Base-by-base conservation (phyloP, 2,113 vertebrate genomes). In the Taxidea taxus region DNA sequence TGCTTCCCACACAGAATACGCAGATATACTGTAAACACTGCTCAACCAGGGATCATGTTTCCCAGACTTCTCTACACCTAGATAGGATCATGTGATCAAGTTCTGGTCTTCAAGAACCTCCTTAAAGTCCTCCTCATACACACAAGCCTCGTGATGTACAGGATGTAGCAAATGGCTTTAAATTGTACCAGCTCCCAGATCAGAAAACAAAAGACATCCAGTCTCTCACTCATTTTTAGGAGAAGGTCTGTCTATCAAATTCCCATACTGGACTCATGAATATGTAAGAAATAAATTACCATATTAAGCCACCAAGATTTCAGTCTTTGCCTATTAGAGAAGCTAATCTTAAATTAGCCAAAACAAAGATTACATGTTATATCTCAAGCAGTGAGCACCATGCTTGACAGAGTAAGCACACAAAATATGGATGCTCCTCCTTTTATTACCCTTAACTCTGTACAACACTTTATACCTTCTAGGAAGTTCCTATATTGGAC, bases 1-100 rank as follows among this genome's bases (percentile, higher is more conserved):
- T 54, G 11, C 2, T 70, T 29, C n/a, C 51, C 6, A 0, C 13
- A 20, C 23, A 9, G 1, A 56, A 4, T 2, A 29, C 0, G 39
- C 3, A 29, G 2, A 27, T 74, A 1, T 14, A 54, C 70, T 51
- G 21, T 12, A 34, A 70, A 5, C 44, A 29, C 44, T 16, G 37
- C 37, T 86, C 44, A 44, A 10, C 29, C 58, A 37, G 8, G 15
- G 11, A 21, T 77, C 20, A 6, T 49, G 4, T 23, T 44, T 8
- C 68, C 39, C 80, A 62, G 58, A 15, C 14, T 20, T 87, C 15
- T 80, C 51, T 25, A 14, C 27, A 62, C 10, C 0, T 6, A 81
- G 34, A 64, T 18, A 31, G 34, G 0, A 14, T 62, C 49, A 11
- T 1, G 1, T 21, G 15, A 51, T 15, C 9, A 25, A 64, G 25